Percentiles rank a stretch among this genome's conserved stretches.
Conservation (phyloP, 2,797 vertebrate species). For the Semotilus atromaculatus region DNA sequence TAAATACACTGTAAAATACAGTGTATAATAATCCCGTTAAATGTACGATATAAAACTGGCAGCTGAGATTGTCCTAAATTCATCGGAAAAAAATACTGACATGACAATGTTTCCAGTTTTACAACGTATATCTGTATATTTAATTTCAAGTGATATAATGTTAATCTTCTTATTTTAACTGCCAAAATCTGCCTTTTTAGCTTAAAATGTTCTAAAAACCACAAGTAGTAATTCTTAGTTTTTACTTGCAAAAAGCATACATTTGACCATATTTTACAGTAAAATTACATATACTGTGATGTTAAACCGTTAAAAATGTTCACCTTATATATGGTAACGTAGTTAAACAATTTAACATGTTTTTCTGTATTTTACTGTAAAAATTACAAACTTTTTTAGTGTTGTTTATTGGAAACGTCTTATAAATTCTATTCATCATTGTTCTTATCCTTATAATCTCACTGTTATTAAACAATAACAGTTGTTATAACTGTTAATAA, state of each 20-base stretch:
- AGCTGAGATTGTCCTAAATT: background rate
- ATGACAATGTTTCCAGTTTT: background rate
- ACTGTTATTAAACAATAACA: background rate
- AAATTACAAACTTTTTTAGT: background rate
- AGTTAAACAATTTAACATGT: background rate
- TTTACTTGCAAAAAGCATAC: background rate
- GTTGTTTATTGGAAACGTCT: background rate
- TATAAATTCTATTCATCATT: background rate
- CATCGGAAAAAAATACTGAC: background rate
- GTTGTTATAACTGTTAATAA: background rate
- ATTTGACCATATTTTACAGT: background rate
- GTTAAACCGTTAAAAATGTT: background rate
- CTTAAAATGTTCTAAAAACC: background rate
- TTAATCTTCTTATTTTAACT: background rate
- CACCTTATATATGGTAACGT: background rate
- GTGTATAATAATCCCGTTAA: accelerated
- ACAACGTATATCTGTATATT: background rate
- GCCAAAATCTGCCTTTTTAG: background rate
- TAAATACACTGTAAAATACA: background rate
- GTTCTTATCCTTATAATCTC: background rate
- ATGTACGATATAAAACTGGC: background rate
- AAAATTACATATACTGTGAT: background rate
- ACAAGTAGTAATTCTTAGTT: background rate
- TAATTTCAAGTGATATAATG: background rate
- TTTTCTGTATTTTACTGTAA: background rate